Evolutionary conservation across 2,113 vertebrate species (phyloP).

Genomic region (Sisor rabdophorus): DNA sequence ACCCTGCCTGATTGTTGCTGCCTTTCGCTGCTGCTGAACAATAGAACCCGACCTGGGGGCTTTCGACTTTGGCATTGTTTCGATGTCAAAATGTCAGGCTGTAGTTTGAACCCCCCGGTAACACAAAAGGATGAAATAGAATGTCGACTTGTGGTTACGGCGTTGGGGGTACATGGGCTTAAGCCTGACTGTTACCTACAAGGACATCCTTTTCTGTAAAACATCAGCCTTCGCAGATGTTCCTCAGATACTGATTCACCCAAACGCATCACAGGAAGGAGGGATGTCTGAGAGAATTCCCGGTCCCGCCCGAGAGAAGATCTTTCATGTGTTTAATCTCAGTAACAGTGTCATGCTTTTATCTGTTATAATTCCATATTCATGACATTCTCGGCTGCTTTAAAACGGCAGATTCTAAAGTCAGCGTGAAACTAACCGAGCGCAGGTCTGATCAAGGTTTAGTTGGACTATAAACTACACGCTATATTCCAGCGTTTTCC

Average conservation of each 20-base stretch:
- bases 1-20: no score
- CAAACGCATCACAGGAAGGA: constrained; percentile 15
- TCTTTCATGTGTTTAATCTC: constrained; percentile 36
- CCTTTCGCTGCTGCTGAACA: no score
- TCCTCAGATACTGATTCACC: constrained; percentile 23
- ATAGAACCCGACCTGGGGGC: no score
- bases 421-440: background rate
- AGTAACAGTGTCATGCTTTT: constrained; percentile 24
- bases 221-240: constrained; percentile 1
- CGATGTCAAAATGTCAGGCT: no score
- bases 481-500: no score
- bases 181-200: constrained; percentile 27
- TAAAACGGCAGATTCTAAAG: constrained; percentile 9
- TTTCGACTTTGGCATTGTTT: no score
- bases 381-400: constrained; percentile 26
- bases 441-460: background rate
- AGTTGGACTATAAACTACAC: no score
- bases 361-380: constrained; percentile 40
- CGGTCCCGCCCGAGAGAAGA: constrained; percentile 8
- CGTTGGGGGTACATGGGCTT: background rate
- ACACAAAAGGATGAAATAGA: background rate
- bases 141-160: background rate
- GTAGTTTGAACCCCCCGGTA: no score
- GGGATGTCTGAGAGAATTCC: constrained; percentile 1
- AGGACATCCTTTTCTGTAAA: background rate